Percentiles rank a stretch among this genome's conserved stretches.
Conservation (phyloP, 2,113 vertebrate species). For the Rhegmatorhina hoffmannsi region DNA sequence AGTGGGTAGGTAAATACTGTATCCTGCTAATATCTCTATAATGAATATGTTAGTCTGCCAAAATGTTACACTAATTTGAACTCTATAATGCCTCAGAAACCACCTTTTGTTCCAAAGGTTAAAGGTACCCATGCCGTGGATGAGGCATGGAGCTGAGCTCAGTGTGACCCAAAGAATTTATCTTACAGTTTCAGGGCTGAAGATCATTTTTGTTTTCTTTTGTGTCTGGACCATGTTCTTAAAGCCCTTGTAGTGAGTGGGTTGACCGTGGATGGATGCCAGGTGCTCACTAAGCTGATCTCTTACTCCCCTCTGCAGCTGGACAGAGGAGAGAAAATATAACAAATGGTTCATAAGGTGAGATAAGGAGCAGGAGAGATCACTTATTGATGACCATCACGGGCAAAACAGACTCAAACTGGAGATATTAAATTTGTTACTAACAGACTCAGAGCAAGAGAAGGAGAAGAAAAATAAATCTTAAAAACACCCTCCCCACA, state of each 20-base stretch:
- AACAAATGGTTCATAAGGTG: neutral
- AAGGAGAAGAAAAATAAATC: neutral
- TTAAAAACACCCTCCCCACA: neutral
- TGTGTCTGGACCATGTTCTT: neutral
- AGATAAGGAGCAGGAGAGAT: neutral
- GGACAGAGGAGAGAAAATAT: too few relatives aligned
- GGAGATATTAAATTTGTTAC: neutral
- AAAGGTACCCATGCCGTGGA: neutral
- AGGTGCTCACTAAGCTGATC: neutral
- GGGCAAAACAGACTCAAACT: neutral
- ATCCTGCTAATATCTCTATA: neutral
- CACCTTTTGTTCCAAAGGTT: neutral
- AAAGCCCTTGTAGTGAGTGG: neutral
- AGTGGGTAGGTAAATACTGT: neutral
- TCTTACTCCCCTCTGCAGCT: neutral
- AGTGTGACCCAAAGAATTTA: neutral
- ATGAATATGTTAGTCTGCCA: neutral
- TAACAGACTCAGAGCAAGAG: neutral
- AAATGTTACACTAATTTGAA: neutral
- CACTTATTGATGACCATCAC: neutral
- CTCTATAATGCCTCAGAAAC: neutral
- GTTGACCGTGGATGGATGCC: neutral
- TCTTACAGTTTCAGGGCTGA: neutral
- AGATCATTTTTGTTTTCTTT: neutral
- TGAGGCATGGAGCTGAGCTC: neutral